These are phyloP conservation scores for Brachionus sp. DNA, from an alignment of 1,140 invertebrate genomes.

Conservation along the genomic window DNA sequence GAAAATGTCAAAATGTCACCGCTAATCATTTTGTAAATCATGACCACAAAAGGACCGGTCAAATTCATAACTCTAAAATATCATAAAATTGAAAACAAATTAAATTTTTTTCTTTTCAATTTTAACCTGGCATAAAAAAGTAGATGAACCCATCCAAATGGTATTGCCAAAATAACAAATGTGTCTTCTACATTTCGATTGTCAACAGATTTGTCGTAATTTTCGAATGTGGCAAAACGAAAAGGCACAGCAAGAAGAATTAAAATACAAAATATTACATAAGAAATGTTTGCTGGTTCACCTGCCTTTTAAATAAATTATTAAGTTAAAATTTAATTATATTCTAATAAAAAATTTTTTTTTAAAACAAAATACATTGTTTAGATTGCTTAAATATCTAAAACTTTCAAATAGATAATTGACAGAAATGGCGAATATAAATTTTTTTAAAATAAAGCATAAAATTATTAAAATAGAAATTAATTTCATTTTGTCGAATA, in stretches of 20 bases:
- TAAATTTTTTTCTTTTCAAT: slow-evolving; percentile 52
- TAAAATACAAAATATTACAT: slow-evolving; percentile 84
- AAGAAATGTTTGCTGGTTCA: slow-evolving; percentile 88
- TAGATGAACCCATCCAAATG: slow-evolving; percentile 90
- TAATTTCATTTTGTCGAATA: no score
- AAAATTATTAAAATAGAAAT: no score
- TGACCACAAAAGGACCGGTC: slow-evolving; percentile 94
- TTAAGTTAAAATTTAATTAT: no score
- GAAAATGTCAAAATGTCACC: slow-evolving; percentile 95
- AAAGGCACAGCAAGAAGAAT: slow-evolving; percentile 86
- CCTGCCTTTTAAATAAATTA: slow-evolving; percentile 69
- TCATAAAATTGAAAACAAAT: slow-evolving; percentile 51
- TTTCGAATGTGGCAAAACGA: slow-evolving; percentile 65
- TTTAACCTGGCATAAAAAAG: slow-evolving; percentile 99
- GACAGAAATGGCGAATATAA: no score
- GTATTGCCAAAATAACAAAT: slow-evolving; percentile 82
- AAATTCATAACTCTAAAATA: slow-evolving; percentile 77
- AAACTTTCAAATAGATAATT: no score
- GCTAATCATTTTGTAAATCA: slow-evolving; percentile 96
- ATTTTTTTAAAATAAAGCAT: not conserved
- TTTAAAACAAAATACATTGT: no score
- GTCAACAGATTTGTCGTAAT: not conserved
- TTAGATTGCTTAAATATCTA: no score
- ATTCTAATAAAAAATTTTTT: no score
- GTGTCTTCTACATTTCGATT: slow-evolving; percentile 71